These are phyloP conservation scores for Gnathonemus echidnorhynchus DNA, from an alignment of 2,113 vertebrate species.

Conservation along the genomic window DNA sequence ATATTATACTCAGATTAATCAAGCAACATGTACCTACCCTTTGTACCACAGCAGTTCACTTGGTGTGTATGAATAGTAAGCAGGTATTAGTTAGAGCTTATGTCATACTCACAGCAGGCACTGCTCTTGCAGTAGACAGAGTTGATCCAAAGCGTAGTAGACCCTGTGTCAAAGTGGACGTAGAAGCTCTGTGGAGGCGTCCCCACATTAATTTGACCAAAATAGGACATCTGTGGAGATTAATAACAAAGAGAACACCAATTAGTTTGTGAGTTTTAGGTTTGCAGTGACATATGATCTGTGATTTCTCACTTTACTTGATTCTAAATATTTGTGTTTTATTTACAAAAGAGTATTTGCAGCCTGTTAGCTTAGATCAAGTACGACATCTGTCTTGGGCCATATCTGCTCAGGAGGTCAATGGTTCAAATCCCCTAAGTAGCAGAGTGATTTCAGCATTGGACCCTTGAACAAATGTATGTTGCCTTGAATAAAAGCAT, in stretches of 20 bases:
- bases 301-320: neutral
- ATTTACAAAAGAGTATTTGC: neutral
- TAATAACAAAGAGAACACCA: neutral
- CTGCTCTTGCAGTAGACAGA: constrained; percentile 32
- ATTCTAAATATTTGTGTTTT: neutral
- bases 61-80: neutral
- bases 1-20: constrained; percentile 43
- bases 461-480: neutral
- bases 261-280: neutral
- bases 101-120: constrained; percentile 25
- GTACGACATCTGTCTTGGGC: neutral
- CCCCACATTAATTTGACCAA: constrained; percentile 28
- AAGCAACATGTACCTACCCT: constrained; percentile 28
- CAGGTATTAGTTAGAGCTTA: neutral
- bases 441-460: neutral
- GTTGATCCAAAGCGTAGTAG: constrained; percentile 31
- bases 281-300: neutral
- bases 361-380: neutral
- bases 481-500: neutral
- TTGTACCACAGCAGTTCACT: neutral
- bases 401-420: neutral
- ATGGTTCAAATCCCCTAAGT: neutral
- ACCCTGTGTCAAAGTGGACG: constrained; percentile 35
- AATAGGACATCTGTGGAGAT: constrained; percentile 28
- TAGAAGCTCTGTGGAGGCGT: constrained; percentile 30